phyloP scores from a whole-genome alignment of 1,140 invertebrate species.

The Zaprionus lachaisei region DNA sequence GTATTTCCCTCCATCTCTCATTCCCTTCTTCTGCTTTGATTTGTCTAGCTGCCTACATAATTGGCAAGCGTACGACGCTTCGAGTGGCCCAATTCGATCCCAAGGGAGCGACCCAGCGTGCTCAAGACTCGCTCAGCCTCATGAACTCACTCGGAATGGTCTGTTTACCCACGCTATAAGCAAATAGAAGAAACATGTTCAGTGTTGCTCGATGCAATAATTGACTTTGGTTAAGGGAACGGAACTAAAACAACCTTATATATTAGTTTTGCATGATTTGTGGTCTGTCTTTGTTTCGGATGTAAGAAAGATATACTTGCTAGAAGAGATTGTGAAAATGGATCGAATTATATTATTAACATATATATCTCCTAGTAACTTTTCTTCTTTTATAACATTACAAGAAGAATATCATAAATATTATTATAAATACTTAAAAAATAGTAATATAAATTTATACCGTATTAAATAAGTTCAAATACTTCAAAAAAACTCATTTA shows the following conservation, averaged over 20 bases:
- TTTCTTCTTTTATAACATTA: too few relatives aligned
- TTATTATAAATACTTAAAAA: too few relatives aligned
- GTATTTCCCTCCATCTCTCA: slow-evolving; percentile 33
- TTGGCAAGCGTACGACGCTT: slow-evolving; percentile 38
- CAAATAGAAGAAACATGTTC: slow-evolving; percentile 7
- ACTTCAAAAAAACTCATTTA: too few relatives aligned
- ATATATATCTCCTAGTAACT: too few relatives aligned
- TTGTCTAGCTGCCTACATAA: slow-evolving; percentile 49
- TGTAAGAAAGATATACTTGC: too few relatives aligned
- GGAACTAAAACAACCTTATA: neutral
- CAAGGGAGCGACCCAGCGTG: slow-evolving; percentile 20
- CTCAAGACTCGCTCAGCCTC: slow-evolving; percentile 2
- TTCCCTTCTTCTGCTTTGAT: slow-evolving; percentile 17
- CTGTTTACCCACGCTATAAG: slow-evolving; percentile 27
- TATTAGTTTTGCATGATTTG: neutral
- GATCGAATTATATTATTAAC: too few relatives aligned
- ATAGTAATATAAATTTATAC: too few relatives aligned
- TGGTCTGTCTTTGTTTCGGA: too few relatives aligned
- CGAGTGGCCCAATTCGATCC: slow-evolving; percentile 26
- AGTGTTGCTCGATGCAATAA: neutral
- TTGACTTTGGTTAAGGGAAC: neutral
- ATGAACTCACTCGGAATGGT: slow-evolving; percentile 10
- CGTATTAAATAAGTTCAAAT: too few relatives aligned
- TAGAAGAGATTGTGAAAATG: too few relatives aligned
- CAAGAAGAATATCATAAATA: too few relatives aligned